Base-by-base conservation (phyloP, 2,888 invertebrate genomes). In the Sesamia inferens region DNA sequence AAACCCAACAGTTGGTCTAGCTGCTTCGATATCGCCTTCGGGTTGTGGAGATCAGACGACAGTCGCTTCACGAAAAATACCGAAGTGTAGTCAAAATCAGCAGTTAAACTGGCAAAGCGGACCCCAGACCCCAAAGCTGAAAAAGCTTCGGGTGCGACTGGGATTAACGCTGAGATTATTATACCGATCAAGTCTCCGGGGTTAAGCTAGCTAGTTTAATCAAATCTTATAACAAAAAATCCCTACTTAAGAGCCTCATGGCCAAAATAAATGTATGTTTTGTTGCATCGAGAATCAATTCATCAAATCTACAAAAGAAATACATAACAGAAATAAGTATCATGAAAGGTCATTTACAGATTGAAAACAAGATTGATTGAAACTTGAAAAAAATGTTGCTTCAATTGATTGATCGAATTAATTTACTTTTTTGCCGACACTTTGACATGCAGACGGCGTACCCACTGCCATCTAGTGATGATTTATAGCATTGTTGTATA, bases 381-480 rank as follows among this genome's bases (percentile, higher is more conserved):
- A 74, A 63, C n/a, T 57, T 44, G 51, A 51, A 82, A 81, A 79
- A 78, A 74, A 16, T 54, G 22, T 48, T 42, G 16, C 44, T 65
- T 59, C 62, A 47, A 58, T 66, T 68, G 73, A 78, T 74, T 68
- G 68, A 80, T 69, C 16, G 59, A 62, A 44, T 71, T 47, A 5
- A 73, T 70, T 82, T 66, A 6, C 61, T 66, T 79, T 81, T 78
- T 81, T 82, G 61, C 57, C 0, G 5, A 10, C n/a, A 19, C n/a
- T 14, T 58, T 24, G 39, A 64, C 55, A 65, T 19, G 39, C 5
- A 68, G 22, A 61, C 59, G 16, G 22, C 51, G 4, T 19, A n/a
- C 8, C 51, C 19, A 51, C 19, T 19, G 51, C 19, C 19, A 51
- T 0, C 51, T 51, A 51, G 51, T 19, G 24, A 16, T 81, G 67